Percentiles rank a stretch among this genome's conserved stretches.
Conservation (phyloP, 2,888 invertebrate genomes). For the Cephonodes hylas region DNA sequence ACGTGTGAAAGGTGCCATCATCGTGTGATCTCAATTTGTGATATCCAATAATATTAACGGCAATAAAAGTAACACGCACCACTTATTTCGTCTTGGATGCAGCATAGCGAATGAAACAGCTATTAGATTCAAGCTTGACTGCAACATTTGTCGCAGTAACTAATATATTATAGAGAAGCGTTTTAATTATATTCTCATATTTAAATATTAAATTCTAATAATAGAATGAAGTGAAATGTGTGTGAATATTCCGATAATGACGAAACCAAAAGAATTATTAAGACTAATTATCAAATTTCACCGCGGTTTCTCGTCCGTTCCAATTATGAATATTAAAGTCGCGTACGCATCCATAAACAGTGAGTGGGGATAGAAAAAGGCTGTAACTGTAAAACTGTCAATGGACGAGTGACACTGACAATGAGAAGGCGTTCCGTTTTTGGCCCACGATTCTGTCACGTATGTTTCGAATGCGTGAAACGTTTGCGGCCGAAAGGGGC, state of each 20-base stretch:
- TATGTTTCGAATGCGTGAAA: slow-evolving; percentile 64
- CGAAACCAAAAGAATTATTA: neutral
- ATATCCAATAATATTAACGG: neutral
- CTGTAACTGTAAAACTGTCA: slow-evolving; percentile 73
- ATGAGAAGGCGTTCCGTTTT: slow-evolving; percentile 64
- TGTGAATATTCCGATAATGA: neutral
- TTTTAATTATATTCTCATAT: neutral
- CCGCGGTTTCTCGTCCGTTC: neutral
- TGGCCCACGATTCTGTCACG: slow-evolving; percentile 54
- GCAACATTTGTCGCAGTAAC: neutral
- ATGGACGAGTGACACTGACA: slow-evolving; percentile 72
- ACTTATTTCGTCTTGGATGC: neutral
- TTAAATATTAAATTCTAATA: neutral
- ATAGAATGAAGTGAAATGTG: neutral
- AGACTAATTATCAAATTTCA: slow-evolving; percentile 6
- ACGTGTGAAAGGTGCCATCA: neutral
- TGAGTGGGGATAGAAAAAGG: slow-evolving; percentile 54
- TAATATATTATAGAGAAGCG: neutral
- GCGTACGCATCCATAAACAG: slow-evolving; percentile 58
- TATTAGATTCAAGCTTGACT: no score
- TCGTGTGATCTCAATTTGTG: neutral
- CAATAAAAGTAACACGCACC: neutral
- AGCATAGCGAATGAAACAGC: no score
- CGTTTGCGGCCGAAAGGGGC: slow-evolving; percentile 31
- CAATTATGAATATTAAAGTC: slow-evolving; percentile 65